Base-by-base conservation (phyloP, 1,140 invertebrate species). In the Drosophila setifemur region DNA sequence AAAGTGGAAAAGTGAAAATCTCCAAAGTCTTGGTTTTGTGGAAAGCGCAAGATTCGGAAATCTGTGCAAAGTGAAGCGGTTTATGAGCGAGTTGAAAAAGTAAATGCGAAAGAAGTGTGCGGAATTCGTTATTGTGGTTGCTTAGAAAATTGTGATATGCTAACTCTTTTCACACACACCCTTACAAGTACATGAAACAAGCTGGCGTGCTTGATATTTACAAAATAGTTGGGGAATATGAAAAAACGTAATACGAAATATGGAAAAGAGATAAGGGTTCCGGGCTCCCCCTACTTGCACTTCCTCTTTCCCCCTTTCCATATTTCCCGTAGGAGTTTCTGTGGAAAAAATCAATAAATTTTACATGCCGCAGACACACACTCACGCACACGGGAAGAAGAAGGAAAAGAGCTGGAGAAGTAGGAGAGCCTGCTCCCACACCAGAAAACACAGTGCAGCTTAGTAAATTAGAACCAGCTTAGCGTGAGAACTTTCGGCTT, bases 331-430 rank as follows among this genome's bases (percentile, higher is more conserved):
- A 58, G 66, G 74, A 76, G 75, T 82, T 82, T 49, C 40, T 55
- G 52, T 50, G 67, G 55, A 76, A 86, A 37, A 75, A 85, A 85
- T 85, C 81, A 70, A 85, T 85, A 85, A 50, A 60, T 64, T 75
- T 54, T 67, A 83, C 79, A 78, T 68, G 52, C 25, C 50, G 35
- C 39, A 63, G 44, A 58, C 11, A 66, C 42, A 60, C 33, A 69
- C 40, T 48, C 19, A 44, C 40, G 33, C 25, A 52, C 31, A 55
- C 52, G 11, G 12, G 18, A 47, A 42, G 53, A 64, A 47, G 39
- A 61, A 42, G 6, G 61, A 40, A 53, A 39, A 72, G 58, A 72
- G 54, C 57, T 67, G 55, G 53, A 73, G 50, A 57, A 82, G 58
- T 63, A 50, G 64, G 40, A 26, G 43, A 70, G 42, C 61, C 60